Evolutionary conservation across 2,113 vertebrate species (phyloP).

Genomic region (Dicrurus megarhynchus): DNA sequence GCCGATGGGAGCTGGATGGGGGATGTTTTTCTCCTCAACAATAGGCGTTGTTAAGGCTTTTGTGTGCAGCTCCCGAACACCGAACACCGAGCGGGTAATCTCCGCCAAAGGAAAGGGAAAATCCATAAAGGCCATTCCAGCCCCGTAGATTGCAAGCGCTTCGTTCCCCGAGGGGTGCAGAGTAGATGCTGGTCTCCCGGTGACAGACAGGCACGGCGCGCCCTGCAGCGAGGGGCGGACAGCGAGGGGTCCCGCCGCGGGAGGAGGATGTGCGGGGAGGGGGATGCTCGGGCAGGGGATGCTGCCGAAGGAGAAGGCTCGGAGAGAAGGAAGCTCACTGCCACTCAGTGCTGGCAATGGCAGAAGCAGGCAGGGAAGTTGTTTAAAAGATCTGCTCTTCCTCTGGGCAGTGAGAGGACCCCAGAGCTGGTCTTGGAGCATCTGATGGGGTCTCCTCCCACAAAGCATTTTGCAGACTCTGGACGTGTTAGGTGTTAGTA

Average conservation of each 20-base stretch:
- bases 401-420: not conserved
- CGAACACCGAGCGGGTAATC: constrained; percentile 57
- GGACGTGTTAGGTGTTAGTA: accelerated
- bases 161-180: not conserved
- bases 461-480: not conserved
- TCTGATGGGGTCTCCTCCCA: not conserved
- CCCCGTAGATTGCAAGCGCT: not conserved
- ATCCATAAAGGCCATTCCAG: constrained; percentile 53
- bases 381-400: not conserved
- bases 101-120: constrained; percentile 63
- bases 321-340: not conserved
- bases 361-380: not conserved
- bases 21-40: constrained; percentile 61
- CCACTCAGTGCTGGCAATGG: accelerated
- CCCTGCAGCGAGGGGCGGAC: not conserved
- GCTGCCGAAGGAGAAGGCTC: not conserved
- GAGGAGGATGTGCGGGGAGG: not conserved
- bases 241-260: not conserved
- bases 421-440: accelerated
- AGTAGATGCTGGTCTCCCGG: not conserved
- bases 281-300: not conserved
- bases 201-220: not conserved
- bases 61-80: constrained; percentile 51
- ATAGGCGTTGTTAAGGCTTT: constrained; percentile 74
- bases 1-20: constrained; percentile 44